phyloP scores from a whole-genome alignment of 2,888 invertebrate species.

The Helobdella robusta region DNA sequence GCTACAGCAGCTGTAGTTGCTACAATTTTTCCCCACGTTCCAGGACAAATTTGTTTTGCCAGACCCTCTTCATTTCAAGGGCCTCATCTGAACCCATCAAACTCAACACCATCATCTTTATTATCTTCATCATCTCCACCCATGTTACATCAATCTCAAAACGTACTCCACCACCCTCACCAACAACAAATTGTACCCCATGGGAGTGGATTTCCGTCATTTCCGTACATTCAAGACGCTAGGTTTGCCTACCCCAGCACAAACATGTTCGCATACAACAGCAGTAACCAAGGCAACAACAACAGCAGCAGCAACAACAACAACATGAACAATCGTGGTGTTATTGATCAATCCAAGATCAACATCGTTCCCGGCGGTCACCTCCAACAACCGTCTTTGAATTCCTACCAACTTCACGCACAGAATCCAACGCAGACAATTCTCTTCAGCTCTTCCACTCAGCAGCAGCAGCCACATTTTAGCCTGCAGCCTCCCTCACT shows the following conservation, averaged over 20 bases:
- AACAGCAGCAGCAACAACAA: background rate
- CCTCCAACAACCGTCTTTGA: background rate
- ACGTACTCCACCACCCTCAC: background rate
- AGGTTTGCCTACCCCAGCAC: too few species aligned
- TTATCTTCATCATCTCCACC: background rate
- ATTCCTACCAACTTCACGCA: background rate
- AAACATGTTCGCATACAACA: background rate
- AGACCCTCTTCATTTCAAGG: slow-evolving; percentile 9
- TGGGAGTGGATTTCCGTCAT: too few species aligned
- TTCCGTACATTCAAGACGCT: too few species aligned
- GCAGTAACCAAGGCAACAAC: background rate
- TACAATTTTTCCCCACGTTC: slow-evolving; percentile 16
- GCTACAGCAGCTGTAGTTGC: slow-evolving; percentile 17
- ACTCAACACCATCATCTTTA: background rate
- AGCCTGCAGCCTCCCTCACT: slow-evolving; percentile 19
- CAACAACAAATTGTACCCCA: too few species aligned
- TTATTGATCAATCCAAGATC: too few species aligned
- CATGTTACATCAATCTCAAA: background rate
- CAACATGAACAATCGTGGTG: slow-evolving; percentile 7
- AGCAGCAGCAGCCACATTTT: slow-evolving; percentile 14
- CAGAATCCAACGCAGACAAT: slow-evolving; percentile 14
- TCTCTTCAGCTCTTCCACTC: slow-evolving; percentile 16
- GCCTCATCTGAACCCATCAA: background rate
- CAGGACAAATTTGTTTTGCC: slow-evolving; percentile 13
- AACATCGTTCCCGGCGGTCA: too few species aligned